Conservation (phyloP, 1,140 invertebrate genomes). For the Anoplolepis gracilipes region DNA sequence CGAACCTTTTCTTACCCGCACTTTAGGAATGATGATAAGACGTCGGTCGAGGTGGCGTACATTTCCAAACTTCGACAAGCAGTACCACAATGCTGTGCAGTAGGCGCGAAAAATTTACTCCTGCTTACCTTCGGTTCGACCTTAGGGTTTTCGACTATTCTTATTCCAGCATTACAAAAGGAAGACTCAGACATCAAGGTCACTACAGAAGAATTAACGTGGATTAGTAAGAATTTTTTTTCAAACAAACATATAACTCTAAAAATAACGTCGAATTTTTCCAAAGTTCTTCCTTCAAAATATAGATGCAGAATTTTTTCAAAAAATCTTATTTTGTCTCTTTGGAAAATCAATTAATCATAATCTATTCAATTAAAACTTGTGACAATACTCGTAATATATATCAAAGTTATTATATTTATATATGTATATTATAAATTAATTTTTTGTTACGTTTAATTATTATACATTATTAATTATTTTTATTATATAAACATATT, state of each 20-base stretch:
- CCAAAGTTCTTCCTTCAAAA: neutral
- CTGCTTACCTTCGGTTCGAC: constrained; percentile 91
- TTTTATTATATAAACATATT: neutral
- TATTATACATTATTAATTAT: too few relatives aligned
- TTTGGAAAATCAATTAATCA: neutral
- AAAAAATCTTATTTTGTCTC: too few relatives aligned
- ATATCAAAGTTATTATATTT: neutral
- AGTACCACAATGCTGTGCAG: constrained; percentile 88
- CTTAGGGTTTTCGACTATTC: constrained; percentile 91
- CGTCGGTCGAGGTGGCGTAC: constrained; percentile 25
- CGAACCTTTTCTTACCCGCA: neutral
- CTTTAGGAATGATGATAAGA: constrained; percentile 77
- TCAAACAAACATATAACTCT: neutral
- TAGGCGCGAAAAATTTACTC: constrained; percentile 89
- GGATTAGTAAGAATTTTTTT: constrained; percentile 89
- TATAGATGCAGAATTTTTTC: constrained; percentile 28
- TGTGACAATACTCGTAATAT: neutral
- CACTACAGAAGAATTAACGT: constrained; percentile 89
- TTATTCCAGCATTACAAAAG: constrained; percentile 89
- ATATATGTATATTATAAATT: too few relatives aligned
- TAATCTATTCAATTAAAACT: constrained; percentile 4
- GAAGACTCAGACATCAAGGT: constrained; percentile 86
- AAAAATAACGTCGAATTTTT: neutral
- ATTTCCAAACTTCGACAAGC: constrained; percentile 85
- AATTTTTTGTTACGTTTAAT: constrained; percentile 19